Conservation (phyloP, 2,113 vertebrate species). For the Eretmochelys imbricata region DNA sequence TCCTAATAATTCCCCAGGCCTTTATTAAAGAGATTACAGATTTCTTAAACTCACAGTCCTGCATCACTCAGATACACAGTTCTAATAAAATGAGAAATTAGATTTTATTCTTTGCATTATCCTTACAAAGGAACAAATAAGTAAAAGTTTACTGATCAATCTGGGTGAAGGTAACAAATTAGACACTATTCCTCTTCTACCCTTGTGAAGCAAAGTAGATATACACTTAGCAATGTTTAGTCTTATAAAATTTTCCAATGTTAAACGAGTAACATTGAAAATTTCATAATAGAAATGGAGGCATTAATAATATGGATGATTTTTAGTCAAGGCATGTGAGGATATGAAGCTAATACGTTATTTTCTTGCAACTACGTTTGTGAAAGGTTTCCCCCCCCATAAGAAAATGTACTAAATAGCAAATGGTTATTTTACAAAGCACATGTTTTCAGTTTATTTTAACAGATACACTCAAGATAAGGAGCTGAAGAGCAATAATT, state of each 20-base stretch:
- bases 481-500: slow-evolving; percentile 50
- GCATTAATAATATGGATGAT: not conserved
- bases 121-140: slow-evolving; percentile 76
- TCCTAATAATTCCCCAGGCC: slow-evolving; percentile 86
- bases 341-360: slow-evolving; percentile 29
- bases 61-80: slow-evolving; percentile 76
- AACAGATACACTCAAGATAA: slow-evolving; percentile 62
- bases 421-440: slow-evolving; percentile 43
- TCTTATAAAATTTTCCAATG: not conserved
- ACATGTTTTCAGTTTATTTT: slow-evolving; percentile 47
- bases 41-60: slow-evolving; percentile 82
- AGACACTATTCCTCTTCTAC: slow-evolving; percentile 24
- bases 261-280: slow-evolving; percentile 5
- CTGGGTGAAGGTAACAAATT: slow-evolving; percentile 69
- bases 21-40: slow-evolving; percentile 89
- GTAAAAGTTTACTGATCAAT: slow-evolving; percentile 77
- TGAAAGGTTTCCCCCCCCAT: not conserved
- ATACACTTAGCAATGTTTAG: slow-evolving; percentile 9
- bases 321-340: slow-evolving; percentile 29
- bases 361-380: slow-evolving; percentile 49
- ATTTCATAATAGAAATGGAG: slow-evolving; percentile 44
- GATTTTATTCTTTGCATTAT: slow-evolving; percentile 74
- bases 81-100: slow-evolving; percentile 80
- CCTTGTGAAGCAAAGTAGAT: slow-evolving; percentile 55
- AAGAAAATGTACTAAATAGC: slow-evolving; percentile 55